Conservation (phyloP, 2,797 vertebrate species). For the Ciconia nigra region DNA sequence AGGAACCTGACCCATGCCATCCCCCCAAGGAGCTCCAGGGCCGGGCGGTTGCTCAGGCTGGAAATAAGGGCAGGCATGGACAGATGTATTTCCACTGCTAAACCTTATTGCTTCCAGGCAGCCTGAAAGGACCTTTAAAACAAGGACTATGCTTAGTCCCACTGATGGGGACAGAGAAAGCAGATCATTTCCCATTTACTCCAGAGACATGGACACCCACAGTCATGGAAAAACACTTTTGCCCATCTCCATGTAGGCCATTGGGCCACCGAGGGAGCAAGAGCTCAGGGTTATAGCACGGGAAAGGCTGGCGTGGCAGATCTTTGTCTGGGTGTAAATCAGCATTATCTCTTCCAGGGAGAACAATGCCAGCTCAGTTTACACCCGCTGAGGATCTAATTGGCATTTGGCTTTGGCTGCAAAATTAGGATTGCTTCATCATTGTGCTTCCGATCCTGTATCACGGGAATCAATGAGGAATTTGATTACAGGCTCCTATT, state of each 20-base stretch:
- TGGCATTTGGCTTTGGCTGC: constrained; percentile 40
- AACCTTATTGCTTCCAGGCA: background rate
- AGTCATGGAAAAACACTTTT: background rate
- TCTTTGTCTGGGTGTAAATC: background rate
- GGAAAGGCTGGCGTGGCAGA: background rate
- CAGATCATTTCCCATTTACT: background rate
- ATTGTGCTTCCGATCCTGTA: constrained; percentile 39
- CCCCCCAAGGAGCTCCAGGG: background rate
- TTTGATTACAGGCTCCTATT: constrained; percentile 47
- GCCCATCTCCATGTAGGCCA: background rate
- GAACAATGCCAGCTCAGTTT: constrained; percentile 39
- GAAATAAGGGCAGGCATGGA: background rate
- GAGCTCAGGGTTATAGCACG: background rate
- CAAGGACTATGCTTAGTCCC: background rate
- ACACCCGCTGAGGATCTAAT: constrained; percentile 33
- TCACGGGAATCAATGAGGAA: constrained; percentile 31
- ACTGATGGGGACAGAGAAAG: background rate
- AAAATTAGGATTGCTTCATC: constrained; percentile 48
- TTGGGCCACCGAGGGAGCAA: background rate
- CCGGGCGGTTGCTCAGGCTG: background rate
- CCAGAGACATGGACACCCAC: background rate
- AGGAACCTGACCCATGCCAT: rapidly evolving
- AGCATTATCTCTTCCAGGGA: constrained; percentile 8
- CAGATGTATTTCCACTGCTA: background rate
- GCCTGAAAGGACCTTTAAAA: background rate